These are phyloP conservation scores for Leptarthrus brevirostris DNA, from an alignment of 2,888 invertebrate genomes.

Conservation along the genomic window DNA sequence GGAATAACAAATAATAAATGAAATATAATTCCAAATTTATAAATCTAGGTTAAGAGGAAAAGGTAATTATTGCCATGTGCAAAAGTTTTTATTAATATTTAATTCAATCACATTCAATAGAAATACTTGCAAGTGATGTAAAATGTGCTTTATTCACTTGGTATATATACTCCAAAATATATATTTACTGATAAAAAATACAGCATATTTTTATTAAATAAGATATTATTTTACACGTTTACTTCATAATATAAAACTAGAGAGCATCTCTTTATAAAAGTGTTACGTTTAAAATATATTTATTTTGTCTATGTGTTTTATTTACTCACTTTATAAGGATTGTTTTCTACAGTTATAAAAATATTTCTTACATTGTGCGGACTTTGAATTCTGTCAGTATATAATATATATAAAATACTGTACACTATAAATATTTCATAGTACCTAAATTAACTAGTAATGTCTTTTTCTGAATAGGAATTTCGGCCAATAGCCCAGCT, in stretches of 20 bases:
- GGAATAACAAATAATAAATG: no score
- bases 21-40: no score
- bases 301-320: constrained; percentile 53
- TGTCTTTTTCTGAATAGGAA: constrained; percentile 58
- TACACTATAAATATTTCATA: constrained; percentile 56
- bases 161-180: constrained; percentile 53
- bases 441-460: constrained; percentile 54
- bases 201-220: constrained; percentile 54
- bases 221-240: constrained; percentile 53
- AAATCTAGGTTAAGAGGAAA: no score
- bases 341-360: constrained; percentile 32
- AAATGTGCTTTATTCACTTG: constrained; percentile 54
- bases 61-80: no score
- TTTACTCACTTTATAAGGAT: constrained; percentile 30
- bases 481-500: constrained; percentile 57
- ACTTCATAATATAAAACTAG: constrained; percentile 54
- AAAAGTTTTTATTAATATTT: background rate
- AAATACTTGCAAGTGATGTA: constrained; percentile 18
- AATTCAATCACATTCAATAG: background rate
- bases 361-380: constrained; percentile 49
- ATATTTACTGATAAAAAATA: constrained; percentile 54
- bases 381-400: constrained; percentile 46
- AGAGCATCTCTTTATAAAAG: constrained; percentile 53
- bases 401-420: constrained; percentile 57
- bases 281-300: constrained; percentile 50